Evolutionary conservation across 2,113 vertebrate species (phyloP).

Genomic region (Nyctibius bracteatus): DNA sequence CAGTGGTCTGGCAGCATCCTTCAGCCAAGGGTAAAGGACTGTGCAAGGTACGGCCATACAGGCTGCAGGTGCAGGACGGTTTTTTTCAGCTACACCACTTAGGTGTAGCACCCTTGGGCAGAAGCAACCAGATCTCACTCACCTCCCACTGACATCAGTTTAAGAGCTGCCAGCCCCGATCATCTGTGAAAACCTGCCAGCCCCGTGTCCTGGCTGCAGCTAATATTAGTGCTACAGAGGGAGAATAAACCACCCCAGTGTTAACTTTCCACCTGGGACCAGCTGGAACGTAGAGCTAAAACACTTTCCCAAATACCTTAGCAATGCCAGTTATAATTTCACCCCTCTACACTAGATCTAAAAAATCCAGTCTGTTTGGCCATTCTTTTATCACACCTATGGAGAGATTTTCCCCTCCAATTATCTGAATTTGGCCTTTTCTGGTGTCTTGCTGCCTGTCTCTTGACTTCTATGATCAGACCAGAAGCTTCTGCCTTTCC

Average conservation of each 20-base stretch:
- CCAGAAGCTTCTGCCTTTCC: neutral
- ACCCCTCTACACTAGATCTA: accelerated
- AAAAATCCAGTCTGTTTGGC: neutral
- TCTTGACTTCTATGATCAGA: neutral
- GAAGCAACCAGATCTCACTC: neutral
- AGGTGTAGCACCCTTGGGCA: neutral
- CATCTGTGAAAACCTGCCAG: neutral
- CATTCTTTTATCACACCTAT: neutral
- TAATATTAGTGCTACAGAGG: neutral
- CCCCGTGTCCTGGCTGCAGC: neutral
- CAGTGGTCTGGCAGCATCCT: neutral
- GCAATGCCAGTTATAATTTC: neutral
- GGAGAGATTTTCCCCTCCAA: neutral
- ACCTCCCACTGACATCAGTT: neutral
- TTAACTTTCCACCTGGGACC: neutral
- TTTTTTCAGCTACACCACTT: neutral
- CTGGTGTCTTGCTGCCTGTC: neutral
- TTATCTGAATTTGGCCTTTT: neutral
- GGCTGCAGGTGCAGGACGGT: neutral
- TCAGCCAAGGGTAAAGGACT: neutral
- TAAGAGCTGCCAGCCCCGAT: neutral
- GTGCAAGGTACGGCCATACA: neutral
- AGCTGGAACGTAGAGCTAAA: neutral
- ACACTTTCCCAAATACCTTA: neutral
- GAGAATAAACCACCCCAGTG: neutral